Conservation (phyloP, 2,113 vertebrate species). For the Orthochromis malagaraziensis region DNA sequence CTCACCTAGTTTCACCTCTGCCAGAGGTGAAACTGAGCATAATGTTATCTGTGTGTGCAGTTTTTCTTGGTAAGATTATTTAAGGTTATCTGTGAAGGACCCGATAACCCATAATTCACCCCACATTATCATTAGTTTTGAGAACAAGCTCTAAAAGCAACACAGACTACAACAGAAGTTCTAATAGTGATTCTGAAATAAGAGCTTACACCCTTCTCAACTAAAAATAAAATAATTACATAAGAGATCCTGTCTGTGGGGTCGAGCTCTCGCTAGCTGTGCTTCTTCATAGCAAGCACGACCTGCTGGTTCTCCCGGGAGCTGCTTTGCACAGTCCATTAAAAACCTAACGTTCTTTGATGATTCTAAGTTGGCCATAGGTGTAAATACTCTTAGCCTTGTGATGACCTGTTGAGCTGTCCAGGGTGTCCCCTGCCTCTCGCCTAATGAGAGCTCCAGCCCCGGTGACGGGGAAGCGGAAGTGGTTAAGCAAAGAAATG, state of each 20-base stretch:
- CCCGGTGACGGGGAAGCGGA: rapidly evolving
- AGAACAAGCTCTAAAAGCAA: slow-evolving; percentile 62
- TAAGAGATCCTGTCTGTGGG: not conserved
- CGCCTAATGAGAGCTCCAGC: not conserved
- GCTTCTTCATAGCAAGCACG: not conserved
- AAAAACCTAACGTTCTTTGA: not conserved
- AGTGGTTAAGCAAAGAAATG: not conserved
- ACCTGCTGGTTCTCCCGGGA: not conserved
- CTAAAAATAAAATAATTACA: not conserved
- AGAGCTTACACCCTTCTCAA: not conserved
- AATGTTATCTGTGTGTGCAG: not conserved
- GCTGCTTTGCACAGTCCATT: not conserved
- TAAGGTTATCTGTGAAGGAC: not conserved
- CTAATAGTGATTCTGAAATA: not conserved
- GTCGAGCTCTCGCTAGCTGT: not conserved
- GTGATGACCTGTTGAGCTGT: not conserved
- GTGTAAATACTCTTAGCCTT: not conserved
- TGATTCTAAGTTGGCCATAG: not conserved
- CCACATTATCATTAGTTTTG: slow-evolving; percentile 60
- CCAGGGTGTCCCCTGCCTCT: not conserved
- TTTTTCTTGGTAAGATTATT: not conserved
- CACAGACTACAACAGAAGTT: not conserved
- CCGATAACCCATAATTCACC: not conserved
- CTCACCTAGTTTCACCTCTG: not conserved
- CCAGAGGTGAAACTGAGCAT: not conserved